Evolutionary conservation across 2,113 vertebrate genomes (phyloP).

Genomic region (Neoarius graeffei): DNA sequence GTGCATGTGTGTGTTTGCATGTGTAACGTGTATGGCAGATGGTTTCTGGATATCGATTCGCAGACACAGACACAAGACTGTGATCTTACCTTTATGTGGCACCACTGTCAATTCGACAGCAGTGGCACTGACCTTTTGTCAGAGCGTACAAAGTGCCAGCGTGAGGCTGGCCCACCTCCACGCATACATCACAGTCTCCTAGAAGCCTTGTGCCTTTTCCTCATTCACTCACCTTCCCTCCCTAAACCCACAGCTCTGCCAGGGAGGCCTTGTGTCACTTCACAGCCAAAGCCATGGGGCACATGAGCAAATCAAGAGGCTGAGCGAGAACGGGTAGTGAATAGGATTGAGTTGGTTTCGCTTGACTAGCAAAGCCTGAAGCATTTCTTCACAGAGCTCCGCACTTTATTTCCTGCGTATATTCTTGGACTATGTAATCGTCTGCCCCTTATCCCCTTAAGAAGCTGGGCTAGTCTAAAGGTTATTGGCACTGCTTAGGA

Average conservation of each 20-base stretch:
- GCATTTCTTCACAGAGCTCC: not conserved
- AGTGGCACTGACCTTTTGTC: constrained; percentile 56
- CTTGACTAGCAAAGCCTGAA: not conserved
- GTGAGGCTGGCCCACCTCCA: constrained; percentile 41
- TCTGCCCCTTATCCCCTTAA: not conserved
- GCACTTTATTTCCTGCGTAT: not conserved
- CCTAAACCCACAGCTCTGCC: constrained; percentile 30
- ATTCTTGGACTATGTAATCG: not conserved
- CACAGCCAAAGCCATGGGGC: constrained; percentile 41
- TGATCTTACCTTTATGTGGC: constrained; percentile 66
- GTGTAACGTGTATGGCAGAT: constrained; percentile 58
- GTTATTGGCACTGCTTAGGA: not conserved
- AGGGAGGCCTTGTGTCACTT: constrained; percentile 30
- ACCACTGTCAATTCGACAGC: constrained; percentile 60
- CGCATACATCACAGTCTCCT: constrained; percentile 55
- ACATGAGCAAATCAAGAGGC: constrained; percentile 48
- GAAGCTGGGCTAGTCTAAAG: not conserved
- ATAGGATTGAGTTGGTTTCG: constrained; percentile 8
- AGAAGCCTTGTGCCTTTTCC: constrained; percentile 41
- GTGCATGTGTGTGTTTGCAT: constrained; percentile 54
- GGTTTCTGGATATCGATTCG: constrained; percentile 59
- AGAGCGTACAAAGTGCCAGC: constrained; percentile 57
- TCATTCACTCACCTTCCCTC: constrained; percentile 5
- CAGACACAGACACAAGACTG: constrained; percentile 65
- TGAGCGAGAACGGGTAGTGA: not conserved